phyloP scores from a whole-genome alignment of 2,113 vertebrate genomes.

The Cavia aperea region DNA sequence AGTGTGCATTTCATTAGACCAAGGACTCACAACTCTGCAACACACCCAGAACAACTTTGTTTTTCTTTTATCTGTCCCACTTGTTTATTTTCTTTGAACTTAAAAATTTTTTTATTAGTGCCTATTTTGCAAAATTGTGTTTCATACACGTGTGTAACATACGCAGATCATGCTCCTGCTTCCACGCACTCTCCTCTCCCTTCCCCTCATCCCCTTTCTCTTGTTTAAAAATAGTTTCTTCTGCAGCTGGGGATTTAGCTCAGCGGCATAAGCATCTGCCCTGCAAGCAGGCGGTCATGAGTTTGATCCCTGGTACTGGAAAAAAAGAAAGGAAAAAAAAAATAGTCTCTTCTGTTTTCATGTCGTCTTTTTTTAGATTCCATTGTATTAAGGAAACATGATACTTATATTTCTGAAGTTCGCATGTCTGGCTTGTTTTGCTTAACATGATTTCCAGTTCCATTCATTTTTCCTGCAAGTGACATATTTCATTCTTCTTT shows the following conservation, averaged over 20 bases:
- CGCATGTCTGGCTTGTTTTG: neutral
- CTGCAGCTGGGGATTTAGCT: no score
- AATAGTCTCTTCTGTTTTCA: neutral
- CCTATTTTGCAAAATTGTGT: neutral
- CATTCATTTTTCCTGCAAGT: neutral
- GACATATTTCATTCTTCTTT: neutral
- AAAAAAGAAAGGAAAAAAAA: neutral
- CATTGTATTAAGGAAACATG: neutral
- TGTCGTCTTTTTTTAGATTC: neutral
- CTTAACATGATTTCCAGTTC: neutral
- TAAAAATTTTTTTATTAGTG: neutral
- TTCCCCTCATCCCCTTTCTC: neutral
- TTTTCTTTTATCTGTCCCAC: neutral
- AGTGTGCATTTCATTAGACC: neutral
- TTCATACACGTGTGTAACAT: neutral
- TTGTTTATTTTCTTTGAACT: neutral
- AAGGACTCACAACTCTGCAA: neutral
- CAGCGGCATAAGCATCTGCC: no score
- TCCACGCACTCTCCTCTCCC: neutral
- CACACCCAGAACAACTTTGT: neutral
- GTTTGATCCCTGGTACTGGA: no score
- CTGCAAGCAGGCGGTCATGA: no score
- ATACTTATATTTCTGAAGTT: neutral
- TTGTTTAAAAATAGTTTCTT: neutral
- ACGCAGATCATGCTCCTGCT: neutral